Evolutionary conservation across 2,888 invertebrate species (phyloP).

Genomic region (Aphrophora alni): DNA sequence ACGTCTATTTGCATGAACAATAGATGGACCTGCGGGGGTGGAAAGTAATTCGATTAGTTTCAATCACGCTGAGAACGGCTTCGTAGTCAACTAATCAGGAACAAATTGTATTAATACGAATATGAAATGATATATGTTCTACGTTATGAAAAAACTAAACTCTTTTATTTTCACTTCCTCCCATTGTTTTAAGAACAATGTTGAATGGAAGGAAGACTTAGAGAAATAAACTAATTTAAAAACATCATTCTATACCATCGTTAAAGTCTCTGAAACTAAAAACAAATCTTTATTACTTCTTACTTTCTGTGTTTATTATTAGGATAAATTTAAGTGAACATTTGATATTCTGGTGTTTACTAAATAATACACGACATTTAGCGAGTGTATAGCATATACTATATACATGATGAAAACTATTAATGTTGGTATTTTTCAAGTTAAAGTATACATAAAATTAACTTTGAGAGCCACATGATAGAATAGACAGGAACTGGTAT

Average conservation of each 20-base stretch:
- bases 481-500: too few species aligned
- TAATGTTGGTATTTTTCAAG: too few species aligned
- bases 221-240: too few species aligned
- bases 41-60: background rate
- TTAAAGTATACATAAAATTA: too few species aligned
- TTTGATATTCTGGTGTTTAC: too few species aligned
- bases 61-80: background rate
- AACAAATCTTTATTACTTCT: too few species aligned
- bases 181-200: background rate
- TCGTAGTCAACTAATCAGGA: background rate
- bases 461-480: too few species aligned
- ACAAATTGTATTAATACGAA: background rate
- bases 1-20: background rate
- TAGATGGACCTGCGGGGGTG: background rate
- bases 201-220: background rate
- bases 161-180: background rate
- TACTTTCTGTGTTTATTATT: too few species aligned
- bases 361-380: too few species aligned
- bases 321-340: too few species aligned
- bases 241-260: background rate
- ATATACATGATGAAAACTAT: too few species aligned
- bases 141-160: background rate
- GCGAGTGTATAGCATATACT: too few species aligned
- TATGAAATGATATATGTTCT: background rate
- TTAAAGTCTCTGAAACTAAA: background rate